Conservation (phyloP, 1,140 invertebrate genomes). For the Amphibalanus amphitrite region DNA sequence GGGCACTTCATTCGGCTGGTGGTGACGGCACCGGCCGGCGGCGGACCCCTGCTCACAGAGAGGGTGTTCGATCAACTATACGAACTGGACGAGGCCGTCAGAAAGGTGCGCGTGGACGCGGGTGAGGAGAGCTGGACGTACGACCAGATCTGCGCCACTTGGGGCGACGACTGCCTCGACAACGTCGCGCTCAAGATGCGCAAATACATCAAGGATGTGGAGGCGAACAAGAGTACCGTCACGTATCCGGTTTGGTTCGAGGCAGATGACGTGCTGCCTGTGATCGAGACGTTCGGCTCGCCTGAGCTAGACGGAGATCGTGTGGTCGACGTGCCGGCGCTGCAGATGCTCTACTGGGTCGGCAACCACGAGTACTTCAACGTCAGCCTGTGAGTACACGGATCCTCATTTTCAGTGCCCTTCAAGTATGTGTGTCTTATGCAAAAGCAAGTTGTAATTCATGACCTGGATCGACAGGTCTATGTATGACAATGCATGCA, state of each 20-base stretch:
- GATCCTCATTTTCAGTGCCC: too few species aligned
- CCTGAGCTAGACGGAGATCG: constrained; percentile 31
- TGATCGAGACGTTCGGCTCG: too few species aligned
- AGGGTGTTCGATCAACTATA: constrained; percentile 61
- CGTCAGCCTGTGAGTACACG: too few species aligned
- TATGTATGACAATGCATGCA: too few species aligned
- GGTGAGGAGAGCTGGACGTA: constrained; percentile 50
- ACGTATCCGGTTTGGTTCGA: constrained; percentile 67
- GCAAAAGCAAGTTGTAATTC: too few species aligned
- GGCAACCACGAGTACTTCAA: too few species aligned
- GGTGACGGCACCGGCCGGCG: constrained; percentile 61
- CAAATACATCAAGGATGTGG: constrained; percentile 59
- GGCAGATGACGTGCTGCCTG: too few species aligned
- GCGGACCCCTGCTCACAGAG: constrained; percentile 52
- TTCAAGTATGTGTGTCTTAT: too few species aligned
- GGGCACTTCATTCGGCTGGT: constrained; percentile 56
- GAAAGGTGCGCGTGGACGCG: constrained; percentile 47
- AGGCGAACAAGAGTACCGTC: constrained; percentile 48
- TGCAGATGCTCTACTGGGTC: constrained; percentile 71
- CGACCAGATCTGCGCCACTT: constrained; percentile 61
- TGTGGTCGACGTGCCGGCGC: constrained; percentile 53
- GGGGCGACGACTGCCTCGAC: constrained; percentile 58
- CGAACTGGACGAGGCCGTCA: constrained; percentile 52
- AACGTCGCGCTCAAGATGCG: constrained; percentile 72
- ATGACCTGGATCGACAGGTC: too few species aligned